Percentiles rank a stretch among this genome's conserved stretches.
Evolutionary conservation across 1,140 invertebrate species (phyloP).

Genomic region (Aleiodes sp.): DNA sequence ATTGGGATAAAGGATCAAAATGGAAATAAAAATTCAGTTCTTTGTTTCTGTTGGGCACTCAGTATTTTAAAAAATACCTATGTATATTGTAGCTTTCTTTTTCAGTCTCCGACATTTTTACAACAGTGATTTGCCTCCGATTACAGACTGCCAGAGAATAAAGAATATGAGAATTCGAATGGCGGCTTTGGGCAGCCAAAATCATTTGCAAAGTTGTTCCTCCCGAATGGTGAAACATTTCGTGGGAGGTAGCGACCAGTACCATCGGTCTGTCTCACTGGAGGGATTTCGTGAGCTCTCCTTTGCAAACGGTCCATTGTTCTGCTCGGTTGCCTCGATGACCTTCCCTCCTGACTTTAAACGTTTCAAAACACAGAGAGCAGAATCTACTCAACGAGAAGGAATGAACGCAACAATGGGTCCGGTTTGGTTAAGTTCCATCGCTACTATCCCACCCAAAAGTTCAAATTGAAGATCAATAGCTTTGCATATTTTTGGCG

Average conservation of each 20-base stretch:
- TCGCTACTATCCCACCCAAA: too few species aligned
- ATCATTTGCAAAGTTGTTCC: too few species aligned
- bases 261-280: not conserved
- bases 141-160: not conserved
- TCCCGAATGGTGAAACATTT: constrained; percentile 7
- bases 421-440: too few species aligned
- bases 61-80: too few species aligned
- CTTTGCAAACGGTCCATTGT: constrained; percentile 55
- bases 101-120: not conserved
- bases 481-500: too few species aligned
- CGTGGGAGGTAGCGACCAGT: constrained; percentile 22
- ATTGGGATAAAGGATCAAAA: too few species aligned
- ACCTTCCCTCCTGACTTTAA: constrained; percentile 44
- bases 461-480: too few species aligned
- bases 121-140: not conserved
- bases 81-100: not conserved
- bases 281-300: constrained; percentile 29
- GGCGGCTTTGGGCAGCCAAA: not conserved
- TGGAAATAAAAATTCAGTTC: too few species aligned
- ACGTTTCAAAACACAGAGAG: too few species aligned
- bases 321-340: constrained; percentile 50
- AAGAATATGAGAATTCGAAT: not conserved
- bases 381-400: too few species aligned
- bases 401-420: too few species aligned
- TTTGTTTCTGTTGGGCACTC: too few species aligned